These are phyloP conservation scores for Ondatra zibethicus DNA, from an alignment of 2,113 vertebrate species.

Conservation along the genomic window DNA sequence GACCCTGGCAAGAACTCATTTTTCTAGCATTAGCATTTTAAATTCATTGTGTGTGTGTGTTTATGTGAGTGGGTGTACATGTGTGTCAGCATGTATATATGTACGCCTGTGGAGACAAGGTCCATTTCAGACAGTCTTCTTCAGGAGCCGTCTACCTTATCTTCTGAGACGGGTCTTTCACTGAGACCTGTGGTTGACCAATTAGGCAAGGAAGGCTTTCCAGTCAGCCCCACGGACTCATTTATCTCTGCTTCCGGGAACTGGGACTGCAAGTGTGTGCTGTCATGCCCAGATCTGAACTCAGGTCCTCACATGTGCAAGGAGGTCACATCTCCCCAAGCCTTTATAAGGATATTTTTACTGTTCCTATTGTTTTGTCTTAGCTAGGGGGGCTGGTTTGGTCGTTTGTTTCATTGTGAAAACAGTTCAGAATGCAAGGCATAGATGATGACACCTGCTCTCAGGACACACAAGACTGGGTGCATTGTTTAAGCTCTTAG, in stretches of 20 bases:
- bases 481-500: accelerated
- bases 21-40: not conserved
- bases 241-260: no score
- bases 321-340: not conserved
- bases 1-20: not conserved
- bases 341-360: not conserved
- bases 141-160: no score
- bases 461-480: accelerated
- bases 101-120: not conserved
- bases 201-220: no score
- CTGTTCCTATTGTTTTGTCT: not conserved
- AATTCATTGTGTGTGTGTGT: not conserved
- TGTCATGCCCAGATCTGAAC: not conserved
- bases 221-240: no score
- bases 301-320: no score
- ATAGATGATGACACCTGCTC: not conserved
- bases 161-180: no score
- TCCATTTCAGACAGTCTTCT: no score
- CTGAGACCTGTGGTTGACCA: no score
- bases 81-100: not conserved
- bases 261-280: not conserved
- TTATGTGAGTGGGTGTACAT: not conserved
- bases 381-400: not conserved
- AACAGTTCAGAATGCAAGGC: no score
- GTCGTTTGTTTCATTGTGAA: not conserved